Conservation (phyloP, 2,888 invertebrate species). For the Drosophila putrida region DNA sequence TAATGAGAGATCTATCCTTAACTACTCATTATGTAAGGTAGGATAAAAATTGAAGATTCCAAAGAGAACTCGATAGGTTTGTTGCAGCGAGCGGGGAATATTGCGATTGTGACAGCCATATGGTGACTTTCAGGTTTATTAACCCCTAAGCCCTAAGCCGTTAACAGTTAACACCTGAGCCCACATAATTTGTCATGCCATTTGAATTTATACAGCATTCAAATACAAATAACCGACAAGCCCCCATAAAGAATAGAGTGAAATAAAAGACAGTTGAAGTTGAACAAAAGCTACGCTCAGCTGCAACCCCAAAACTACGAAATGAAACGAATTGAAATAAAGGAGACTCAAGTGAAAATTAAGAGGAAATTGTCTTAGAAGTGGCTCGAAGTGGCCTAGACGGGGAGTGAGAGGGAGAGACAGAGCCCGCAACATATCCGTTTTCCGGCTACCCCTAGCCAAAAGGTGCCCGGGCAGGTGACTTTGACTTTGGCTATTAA, state of each 20-base stretch:
- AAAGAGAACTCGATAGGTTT: not conserved
- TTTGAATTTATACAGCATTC: conserved; percentile 75
- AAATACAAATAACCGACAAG: conserved; percentile 58
- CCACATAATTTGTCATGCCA: conserved; percentile 83
- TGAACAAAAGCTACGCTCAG: conserved; percentile 56
- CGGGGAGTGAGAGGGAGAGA: conserved; percentile 7
- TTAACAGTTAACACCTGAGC: conserved; percentile 83
- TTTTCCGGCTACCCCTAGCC: conserved; percentile 78
- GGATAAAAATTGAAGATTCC: not conserved
- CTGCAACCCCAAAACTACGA: conserved; percentile 66
- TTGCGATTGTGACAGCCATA: conserved; percentile 50
- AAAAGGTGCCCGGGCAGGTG: conserved; percentile 77
- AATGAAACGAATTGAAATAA: conserved; percentile 12
- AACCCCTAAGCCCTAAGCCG: conserved; percentile 73
- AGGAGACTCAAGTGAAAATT: conserved; percentile 44
- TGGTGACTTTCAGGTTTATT: conserved; percentile 71
- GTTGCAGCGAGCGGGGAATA: not conserved
- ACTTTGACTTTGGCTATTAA: conserved; percentile 83
- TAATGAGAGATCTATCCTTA: not conserved
- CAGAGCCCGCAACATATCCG: conserved; percentile 62
- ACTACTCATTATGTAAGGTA: conserved; percentile 7
- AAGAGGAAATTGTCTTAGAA: conserved; percentile 69
- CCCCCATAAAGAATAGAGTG: conserved; percentile 62
- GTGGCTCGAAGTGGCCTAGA: conserved; percentile 34
- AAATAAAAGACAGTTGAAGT: conserved; percentile 15